Base-by-base conservation (phyloP, 2,113 vertebrate species). In the Cathartes aura region DNA sequence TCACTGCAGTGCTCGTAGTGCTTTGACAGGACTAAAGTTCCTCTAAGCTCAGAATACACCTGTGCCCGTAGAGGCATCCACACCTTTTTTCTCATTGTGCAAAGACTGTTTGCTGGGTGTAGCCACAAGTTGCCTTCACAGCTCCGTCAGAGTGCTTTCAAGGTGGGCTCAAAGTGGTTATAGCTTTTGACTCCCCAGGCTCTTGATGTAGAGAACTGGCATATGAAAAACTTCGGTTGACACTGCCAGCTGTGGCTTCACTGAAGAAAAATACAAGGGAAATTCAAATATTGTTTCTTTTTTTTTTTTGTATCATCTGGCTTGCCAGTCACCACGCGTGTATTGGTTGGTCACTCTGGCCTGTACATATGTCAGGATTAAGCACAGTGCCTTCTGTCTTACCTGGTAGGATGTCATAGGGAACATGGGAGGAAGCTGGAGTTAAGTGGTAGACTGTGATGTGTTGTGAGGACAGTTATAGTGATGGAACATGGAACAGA, bases 281-380 rank as follows among this genome's bases (percentile, higher is more conserved):
- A 45, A 30, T 62, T 50, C 6, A 24, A 29, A 19, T 53, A 19
- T 5, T 66, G 11, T 26, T 85, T 13, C 16, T 62, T 88, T 42
- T 45, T 88, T 42, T 45, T 3, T 50, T 59, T 38, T 64, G 29
- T 80, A 34, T 42, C 30, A 2, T 43, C 27, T 42, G n/a, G 27
- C 26, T 30, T 63, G 42, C 8, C 55, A 8, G 26, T 55, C 16
- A 19, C 62, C 24, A 6, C 3, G 5, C 30, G 6, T 2, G 16
- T 63, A 27, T 3, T 38, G 55, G 6, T 45, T 23, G 40, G 45
- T 82, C 50, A 12, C 34, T 70, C 58, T 59, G 78, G 19, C 20
- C 67, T 45, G 52, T 20, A 27, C 11, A 0, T 15, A 0, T 9
- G 29, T 55, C 2, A 26, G 26, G 43, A 23, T 52, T 60, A 62